phyloP scores from a whole-genome alignment of 2,888 invertebrate species.

The Koerneria pararmatus region DNA sequence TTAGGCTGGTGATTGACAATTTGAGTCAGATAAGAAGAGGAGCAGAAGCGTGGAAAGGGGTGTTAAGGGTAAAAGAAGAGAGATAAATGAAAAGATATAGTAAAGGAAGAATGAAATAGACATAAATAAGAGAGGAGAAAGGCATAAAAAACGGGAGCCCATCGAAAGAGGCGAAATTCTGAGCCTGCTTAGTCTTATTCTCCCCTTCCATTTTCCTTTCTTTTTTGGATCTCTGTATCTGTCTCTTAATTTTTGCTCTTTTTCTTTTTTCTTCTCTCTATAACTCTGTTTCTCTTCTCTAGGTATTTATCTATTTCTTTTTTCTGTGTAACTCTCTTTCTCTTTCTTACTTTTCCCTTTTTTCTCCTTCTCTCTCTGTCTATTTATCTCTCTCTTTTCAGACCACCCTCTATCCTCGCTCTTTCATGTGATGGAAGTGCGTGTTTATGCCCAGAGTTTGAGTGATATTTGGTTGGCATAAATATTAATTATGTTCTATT shows the following conservation, averaged over 20 bases:
- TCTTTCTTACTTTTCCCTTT: background rate
- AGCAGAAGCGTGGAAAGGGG: too few species aligned
- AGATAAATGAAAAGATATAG: too few species aligned
- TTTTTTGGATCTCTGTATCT: background rate
- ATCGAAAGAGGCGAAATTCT: too few species aligned
- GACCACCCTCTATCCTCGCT: background rate
- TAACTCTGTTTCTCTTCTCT: background rate
- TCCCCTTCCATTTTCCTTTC: constrained; percentile 1
- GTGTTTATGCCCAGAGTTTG: too few species aligned
- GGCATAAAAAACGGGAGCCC: too few species aligned
- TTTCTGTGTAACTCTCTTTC: background rate
- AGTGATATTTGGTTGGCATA: too few species aligned
- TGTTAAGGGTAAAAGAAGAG: too few species aligned
- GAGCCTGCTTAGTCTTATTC: background rate
- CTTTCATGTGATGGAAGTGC: background rate
- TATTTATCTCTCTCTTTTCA: background rate
- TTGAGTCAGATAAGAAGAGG: too few species aligned
- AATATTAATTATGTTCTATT: too few species aligned
- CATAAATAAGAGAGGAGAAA: too few species aligned
- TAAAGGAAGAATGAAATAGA: too few species aligned
- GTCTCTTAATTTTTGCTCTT: background rate
- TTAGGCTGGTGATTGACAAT: too few species aligned
- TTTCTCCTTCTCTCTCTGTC: background rate
- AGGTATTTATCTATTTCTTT: background rate
- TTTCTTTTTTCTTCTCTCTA: background rate